Base-by-base conservation (phyloP, 1,140 invertebrate genomes). In the Akabosia matsudoensis region DNA sequence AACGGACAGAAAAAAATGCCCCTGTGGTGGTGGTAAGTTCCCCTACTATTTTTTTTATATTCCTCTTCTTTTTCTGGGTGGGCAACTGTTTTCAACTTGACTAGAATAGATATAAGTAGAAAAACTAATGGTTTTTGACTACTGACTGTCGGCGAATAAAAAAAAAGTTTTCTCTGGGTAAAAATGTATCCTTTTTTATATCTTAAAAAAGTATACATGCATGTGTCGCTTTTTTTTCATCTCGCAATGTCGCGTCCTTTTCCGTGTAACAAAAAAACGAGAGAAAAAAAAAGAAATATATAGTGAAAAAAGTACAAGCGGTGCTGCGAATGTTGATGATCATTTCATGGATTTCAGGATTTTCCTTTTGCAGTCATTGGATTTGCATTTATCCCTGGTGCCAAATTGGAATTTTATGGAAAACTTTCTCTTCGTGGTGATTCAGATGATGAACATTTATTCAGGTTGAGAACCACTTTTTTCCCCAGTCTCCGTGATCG, bases 321-420 rank as follows among this genome's bases (percentile, higher is more conserved):
- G n/a, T n/a, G n/a, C n/a, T n/a, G n/a, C n/a, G n/a, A n/a, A n/a
- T n/a, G n/a, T n/a, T 18, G 37, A 45, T 45, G 7, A 45, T 45
- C 37, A 45, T 45, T 45, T 45, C 37, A 45, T 18, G 37, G 37
- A 45, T 45, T n/a, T 45, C 37, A 45, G 37, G 7, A 45, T 45
- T 45, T 18, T 45, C n/a, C n/a, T n/a, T n/a, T n/a, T n/a, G n/a
- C 10, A 56, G 54, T 22, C 10, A 56, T 67, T 67, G 7, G 30
- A 30, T 67, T 67, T 67, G 28, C 61, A 67, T 67, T 67, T 67
- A 67, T 67, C 61, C 61, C 28, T 7, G 31, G 61, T 61, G 24
- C 26, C 24, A 28, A 67, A 67, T 67, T 67, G 61, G 61, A 67
- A 67, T 67, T 67, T 67, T 67, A 67, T 67, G 61, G 61, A 67